Evolutionary conservation across 2,113 vertebrate genomes (phyloP).

Genomic region (Burhinus bistriatus): DNA sequence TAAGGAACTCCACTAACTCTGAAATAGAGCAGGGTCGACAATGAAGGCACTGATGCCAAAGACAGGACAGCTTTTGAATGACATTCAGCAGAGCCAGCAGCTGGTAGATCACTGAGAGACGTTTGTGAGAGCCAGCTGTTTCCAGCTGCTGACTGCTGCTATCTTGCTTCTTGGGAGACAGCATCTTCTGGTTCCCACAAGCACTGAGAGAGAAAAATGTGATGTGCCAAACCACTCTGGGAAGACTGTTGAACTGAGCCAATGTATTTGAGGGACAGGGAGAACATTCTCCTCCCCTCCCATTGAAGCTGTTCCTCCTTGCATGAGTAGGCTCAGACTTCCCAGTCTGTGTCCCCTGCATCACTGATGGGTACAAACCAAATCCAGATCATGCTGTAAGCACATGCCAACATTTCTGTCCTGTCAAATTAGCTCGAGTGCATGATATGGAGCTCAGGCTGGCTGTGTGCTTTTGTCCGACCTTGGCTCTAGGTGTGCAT

Average conservation of each 20-base stretch:
- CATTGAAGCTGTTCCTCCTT: background rate
- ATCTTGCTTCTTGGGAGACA: background rate
- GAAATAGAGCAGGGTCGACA: background rate
- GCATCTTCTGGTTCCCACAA: constrained; percentile 4
- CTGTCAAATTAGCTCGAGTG: background rate
- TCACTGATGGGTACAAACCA: rapidly evolving
- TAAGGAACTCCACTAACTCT: background rate
- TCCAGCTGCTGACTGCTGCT: constrained; percentile 24
- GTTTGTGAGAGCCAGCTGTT: background rate
- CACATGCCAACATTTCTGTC: background rate
- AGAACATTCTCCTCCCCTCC: background rate
- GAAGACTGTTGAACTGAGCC: background rate
- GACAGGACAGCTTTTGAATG: background rate
- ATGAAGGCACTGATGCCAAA: background rate
- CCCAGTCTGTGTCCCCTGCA: background rate
- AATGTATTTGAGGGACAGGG: background rate
- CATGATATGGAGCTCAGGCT: background rate
- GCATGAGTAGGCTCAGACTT: background rate
- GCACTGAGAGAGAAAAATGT: background rate
- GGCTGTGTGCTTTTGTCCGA: background rate
- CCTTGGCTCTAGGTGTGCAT: background rate
- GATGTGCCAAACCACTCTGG: background rate
- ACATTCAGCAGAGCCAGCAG: background rate
- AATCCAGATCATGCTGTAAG: background rate
- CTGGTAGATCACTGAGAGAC: background rate